A percentile compares a stretch with the other conserved stretches of the same genome.
phyloP scores from a whole-genome alignment of 2,113 vertebrate species.

The Apeltes quadracus region DNA sequence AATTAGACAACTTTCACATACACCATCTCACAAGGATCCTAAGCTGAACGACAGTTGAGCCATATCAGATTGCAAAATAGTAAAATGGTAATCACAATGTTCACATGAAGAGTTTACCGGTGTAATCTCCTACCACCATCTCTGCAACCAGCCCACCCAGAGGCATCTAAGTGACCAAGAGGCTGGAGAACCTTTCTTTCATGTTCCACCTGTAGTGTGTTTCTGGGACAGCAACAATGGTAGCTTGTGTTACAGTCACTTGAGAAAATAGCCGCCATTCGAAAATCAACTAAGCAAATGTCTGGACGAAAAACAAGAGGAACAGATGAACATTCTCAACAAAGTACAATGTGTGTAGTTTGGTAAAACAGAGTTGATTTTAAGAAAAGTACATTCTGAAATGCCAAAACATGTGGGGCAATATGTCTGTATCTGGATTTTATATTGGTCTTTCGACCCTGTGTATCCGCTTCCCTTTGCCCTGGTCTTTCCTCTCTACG shows the following conservation, averaged over 20 bases:
- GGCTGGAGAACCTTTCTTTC: constrained; percentile 7
- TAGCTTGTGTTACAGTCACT: constrained; percentile 45
- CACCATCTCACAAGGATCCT: neutral
- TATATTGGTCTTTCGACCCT: constrained; percentile 38
- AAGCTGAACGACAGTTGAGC: neutral
- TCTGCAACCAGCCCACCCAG: constrained; percentile 15
- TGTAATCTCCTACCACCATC: constrained; percentile 54
- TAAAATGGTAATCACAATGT: constrained; percentile 33
- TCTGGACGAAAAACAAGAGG: neutral
- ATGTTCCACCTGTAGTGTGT: constrained; percentile 14
- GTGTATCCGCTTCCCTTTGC: constrained; percentile 53
- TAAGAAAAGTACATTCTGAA: constrained; percentile 20
- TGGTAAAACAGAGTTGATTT: constrained; percentile 17
- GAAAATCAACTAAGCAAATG: constrained; percentile 25
- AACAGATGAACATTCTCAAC: constrained; percentile 2
- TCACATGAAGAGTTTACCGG: constrained; percentile 51
- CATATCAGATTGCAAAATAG: neutral
- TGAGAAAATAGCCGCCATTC: constrained; percentile 37
- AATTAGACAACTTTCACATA: neutral
- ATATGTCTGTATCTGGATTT: constrained; percentile 28
- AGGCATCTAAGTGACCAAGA: constrained; percentile 20
- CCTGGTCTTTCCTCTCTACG: constrained; percentile 64
- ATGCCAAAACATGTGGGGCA: constrained; percentile 43
- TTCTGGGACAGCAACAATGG: constrained; percentile 71
- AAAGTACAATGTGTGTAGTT: constrained; percentile 16